Percentiles rank a stretch among this genome's conserved stretches.
Evolutionary conservation across 2,113 vertebrate species (phyloP).

Genomic region (Gallinago undulata): DNA sequence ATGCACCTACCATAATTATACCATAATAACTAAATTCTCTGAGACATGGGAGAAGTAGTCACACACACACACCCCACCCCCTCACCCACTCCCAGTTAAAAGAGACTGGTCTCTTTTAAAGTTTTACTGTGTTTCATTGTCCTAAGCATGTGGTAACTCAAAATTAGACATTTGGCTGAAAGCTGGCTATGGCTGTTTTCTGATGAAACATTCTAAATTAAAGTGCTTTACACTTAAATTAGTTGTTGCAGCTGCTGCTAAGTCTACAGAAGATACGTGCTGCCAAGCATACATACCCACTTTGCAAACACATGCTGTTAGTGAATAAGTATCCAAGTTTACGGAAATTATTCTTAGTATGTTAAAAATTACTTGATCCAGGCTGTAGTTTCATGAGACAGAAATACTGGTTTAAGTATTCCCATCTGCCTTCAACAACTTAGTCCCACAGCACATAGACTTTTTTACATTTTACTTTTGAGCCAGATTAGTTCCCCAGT

Average conservation of each 20-base stretch:
- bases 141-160: not conserved
- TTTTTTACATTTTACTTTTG: not conserved
- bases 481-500: not conserved
- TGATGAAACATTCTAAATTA: slow-evolving; percentile 11
- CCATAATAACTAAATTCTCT: not conserved
- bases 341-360: not conserved
- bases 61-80: not conserved
- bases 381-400: not conserved
- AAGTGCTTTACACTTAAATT: slow-evolving; percentile 22
- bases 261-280: not conserved
- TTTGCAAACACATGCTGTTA: slow-evolving; percentile 12
- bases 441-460: not conserved
- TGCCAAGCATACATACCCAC: not conserved
- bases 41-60: not conserved
- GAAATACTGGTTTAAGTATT: not conserved
- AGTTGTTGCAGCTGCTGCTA: slow-evolving; percentile 17
- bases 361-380: slow-evolving; percentile 1
- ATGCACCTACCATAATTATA: not conserved
- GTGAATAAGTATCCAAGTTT: not conserved
- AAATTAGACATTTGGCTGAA: not conserved
- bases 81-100: not conserved
- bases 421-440: not conserved
- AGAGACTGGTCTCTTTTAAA: not conserved
- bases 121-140: not conserved
- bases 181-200: not conserved